Conservation (phyloP, 2,113 vertebrate species). For the Chaenocephalus aceratus region DNA sequence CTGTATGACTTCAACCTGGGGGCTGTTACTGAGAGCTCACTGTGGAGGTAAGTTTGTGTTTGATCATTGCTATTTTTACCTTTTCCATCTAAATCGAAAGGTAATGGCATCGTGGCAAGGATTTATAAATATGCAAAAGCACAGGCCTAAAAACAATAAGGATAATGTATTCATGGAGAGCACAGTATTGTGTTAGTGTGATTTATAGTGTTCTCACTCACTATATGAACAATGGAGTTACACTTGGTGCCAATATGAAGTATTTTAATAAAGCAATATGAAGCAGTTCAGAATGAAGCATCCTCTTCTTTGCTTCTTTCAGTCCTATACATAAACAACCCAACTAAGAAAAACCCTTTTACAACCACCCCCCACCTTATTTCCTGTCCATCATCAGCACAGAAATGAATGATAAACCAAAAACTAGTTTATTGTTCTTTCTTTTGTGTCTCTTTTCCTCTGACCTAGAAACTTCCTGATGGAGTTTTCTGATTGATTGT, state of each 20-base stretch:
- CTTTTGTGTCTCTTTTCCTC: constrained; percentile 34
- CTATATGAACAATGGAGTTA: constrained; percentile 73
- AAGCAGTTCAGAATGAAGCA: constrained; percentile 57
- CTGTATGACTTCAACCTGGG: constrained; percentile 96
- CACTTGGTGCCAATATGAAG: constrained; percentile 69
- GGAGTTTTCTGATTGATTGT: constrained; percentile 69
- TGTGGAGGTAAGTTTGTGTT: constrained; percentile 91
- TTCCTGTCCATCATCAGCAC: constrained; percentile 55
- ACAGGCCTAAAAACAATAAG: constrained; percentile 57
- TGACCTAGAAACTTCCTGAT: constrained; percentile 62
- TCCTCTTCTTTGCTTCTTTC: constrained; percentile 41
- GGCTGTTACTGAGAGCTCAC: constrained; percentile 94
- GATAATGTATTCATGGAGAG: constrained; percentile 73
- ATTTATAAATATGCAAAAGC: constrained; percentile 68
- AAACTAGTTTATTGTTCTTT: constrained; percentile 8
- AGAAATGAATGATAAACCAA: constrained; percentile 39
- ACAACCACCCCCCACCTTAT: constrained; percentile 24
- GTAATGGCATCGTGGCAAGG: constrained; percentile 22
- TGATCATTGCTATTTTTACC: constrained; percentile 30
- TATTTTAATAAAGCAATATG: constrained; percentile 77
- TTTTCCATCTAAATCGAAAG: constrained; percentile 36
- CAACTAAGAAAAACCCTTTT: constrained; percentile 33
- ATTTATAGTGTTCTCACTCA: constrained; percentile 70
- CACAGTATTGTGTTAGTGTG: constrained; percentile 53
- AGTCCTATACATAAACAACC: constrained; percentile 64